Evolutionary conservation across 2,888 invertebrate species (phyloP).

Genomic region (Dioctria linearis): DNA sequence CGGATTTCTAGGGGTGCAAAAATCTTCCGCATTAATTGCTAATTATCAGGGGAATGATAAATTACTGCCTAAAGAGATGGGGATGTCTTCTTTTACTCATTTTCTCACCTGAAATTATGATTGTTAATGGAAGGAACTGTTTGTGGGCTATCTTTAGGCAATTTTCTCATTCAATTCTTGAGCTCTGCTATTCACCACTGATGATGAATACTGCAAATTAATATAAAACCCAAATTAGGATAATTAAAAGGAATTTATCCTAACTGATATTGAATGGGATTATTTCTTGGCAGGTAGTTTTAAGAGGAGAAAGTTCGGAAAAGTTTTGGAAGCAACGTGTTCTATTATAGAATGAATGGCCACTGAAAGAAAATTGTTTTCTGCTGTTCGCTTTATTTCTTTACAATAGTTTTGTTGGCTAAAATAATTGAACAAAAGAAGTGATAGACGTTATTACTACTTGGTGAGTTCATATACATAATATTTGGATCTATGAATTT

Average conservation of each 20-base stretch:
- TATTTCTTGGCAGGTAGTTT: no score
- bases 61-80: not conserved
- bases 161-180: not conserved
- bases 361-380: no score
- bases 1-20: not conserved
- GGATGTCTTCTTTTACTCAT: not conserved
- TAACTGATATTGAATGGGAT: not conserved
- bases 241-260: not conserved
- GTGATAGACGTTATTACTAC: no score
- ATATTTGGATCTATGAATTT: no score
- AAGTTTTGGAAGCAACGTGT: no score
- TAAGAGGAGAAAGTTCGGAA: no score
- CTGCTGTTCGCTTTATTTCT: no score
- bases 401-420: no score
- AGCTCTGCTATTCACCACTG: not conserved
- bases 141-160: not conserved
- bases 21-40: not conserved
- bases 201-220: not conserved
- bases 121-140: not conserved
- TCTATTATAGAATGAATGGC: no score
- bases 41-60: not conserved
- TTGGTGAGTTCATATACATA: no score
- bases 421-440: no score
- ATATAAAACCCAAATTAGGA: not conserved
- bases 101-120: conserved; percentile 2